Evolutionary conservation across 2,797 vertebrate genomes (phyloP).

Genomic region (Lemur catta): DNA sequence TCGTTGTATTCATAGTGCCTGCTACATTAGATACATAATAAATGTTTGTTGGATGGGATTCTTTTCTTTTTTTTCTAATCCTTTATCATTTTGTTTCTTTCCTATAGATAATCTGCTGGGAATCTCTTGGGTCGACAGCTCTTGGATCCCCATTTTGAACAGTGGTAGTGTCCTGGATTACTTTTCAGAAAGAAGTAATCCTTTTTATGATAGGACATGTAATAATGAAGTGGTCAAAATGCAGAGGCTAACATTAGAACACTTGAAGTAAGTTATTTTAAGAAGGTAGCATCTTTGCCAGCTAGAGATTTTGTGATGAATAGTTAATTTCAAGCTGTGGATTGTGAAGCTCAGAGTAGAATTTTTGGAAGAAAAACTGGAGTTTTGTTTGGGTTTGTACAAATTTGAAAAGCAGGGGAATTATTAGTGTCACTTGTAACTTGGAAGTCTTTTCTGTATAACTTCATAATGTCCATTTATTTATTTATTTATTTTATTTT

Average conservation of each 20-base stretch:
- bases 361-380: conserved; percentile 9
- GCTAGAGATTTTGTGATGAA: background rate
- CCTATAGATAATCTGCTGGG: conserved; percentile 94
- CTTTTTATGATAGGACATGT: conserved; percentile 97
- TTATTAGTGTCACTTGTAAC: conserved; percentile 16
- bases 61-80: conserved; percentile 35
- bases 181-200: conserved; percentile 98
- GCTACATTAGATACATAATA: background rate
- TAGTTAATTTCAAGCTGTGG: background rate
- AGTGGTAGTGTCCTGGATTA: conserved; percentile 97
- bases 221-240: conserved; percentile 99
- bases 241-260: conserved; percentile 96
- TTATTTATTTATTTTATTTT: no score
- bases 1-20: background rate
- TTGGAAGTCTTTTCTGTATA: conserved; percentile 3
- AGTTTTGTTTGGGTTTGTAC: conserved; percentile 39
- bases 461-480: background rate
- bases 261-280: conserved; percentile 92
- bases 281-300: background rate
- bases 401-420: conserved; percentile 1
- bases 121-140: conserved; percentile 99
- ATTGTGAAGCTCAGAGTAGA: conserved; percentile 4
- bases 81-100: conserved; percentile 62
- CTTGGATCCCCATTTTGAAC: conserved; percentile 97
- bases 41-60: background rate